Evolutionary conservation across 2,888 invertebrate species (phyloP), one percentile per base, ranked within the genome.

Genomic region (Dasypolia templi): DNA sequence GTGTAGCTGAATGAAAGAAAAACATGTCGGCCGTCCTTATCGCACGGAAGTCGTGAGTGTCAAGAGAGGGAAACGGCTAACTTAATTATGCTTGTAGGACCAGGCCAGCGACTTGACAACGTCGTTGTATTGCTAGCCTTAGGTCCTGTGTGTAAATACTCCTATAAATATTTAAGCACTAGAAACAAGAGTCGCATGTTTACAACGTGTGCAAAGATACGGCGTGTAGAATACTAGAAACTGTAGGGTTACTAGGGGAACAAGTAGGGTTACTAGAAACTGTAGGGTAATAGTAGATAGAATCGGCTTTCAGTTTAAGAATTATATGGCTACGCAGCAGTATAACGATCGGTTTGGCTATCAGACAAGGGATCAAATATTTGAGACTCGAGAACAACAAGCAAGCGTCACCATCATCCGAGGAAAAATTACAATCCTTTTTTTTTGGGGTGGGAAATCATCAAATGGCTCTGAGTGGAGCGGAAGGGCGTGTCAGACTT

Each of bases 21-120:
- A 85, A 85, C 77, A 80, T 63, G 55, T 44, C 58, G n/a, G 17
- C 49, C 63, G 59, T 64, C 75, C 86, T 80, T 86, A 85, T 82
- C 85, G 82, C 58, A 67, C 77, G 84, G 84, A 85, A 79, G 82
- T 79, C 75, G 77, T 82, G 65, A 78, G 86, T 84, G 84, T 84
- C 85, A 86, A 76, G 86, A 59, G 68, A 17, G 64, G 86, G 85
- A 85, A 85, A 82, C 84, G 79, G 72, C 75, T 86, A 77, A 82
- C 85, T 86, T 84, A 86, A 86, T 85, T 85, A 86, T 86, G 86
- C 81, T 66, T 75, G 76, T 75, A 70, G 73, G 83, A 66, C 80
- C 83, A 83, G 44, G 62, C 68, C 61, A 79, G 68, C 66, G 62
- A 75, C 79, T 66, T 76, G 76, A 76, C 76, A 59, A 69, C 76